Conservation (phyloP, 2,113 vertebrate genomes). For the Tetrao urogallus region DNA sequence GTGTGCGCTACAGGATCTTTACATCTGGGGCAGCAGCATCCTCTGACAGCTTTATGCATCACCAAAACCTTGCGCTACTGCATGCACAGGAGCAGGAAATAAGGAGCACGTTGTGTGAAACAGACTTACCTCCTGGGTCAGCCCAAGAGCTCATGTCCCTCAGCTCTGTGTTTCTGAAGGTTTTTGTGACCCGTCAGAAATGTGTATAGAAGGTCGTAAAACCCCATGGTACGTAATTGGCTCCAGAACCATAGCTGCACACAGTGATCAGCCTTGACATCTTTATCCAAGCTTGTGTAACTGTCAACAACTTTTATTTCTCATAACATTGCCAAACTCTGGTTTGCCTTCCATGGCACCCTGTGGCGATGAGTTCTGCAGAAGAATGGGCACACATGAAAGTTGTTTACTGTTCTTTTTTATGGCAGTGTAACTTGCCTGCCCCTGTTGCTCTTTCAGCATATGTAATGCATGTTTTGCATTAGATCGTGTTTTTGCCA, state of each 20-base stretch:
- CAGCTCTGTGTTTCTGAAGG: rapidly evolving
- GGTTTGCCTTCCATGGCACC: neutral
- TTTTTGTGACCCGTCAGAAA: neutral
- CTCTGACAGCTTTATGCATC: rapidly evolving
- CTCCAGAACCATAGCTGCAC: neutral
- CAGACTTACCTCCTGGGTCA: neutral
- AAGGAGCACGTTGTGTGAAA: neutral
- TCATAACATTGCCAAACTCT: neutral
- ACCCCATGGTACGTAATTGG: rapidly evolving
- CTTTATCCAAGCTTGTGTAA: conserved; percentile 23
- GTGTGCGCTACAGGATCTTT: neutral
- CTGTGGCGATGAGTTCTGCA: neutral
- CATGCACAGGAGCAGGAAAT: neutral
- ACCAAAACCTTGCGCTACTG: neutral
- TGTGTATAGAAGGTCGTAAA: neutral
- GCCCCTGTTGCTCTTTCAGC: neutral
- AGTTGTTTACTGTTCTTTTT: neutral
- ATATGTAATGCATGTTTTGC: neutral
- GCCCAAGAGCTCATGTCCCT: neutral
- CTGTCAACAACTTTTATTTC: conserved; percentile 8
- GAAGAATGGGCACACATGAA: neutral
- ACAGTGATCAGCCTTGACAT: neutral
- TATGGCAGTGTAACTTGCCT: neutral
- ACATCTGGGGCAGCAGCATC: neutral
- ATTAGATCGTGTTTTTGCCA: neutral